phyloP scores from a whole-genome alignment of 2,888 invertebrate genomes.

The Spodoptera exigua region DNA sequence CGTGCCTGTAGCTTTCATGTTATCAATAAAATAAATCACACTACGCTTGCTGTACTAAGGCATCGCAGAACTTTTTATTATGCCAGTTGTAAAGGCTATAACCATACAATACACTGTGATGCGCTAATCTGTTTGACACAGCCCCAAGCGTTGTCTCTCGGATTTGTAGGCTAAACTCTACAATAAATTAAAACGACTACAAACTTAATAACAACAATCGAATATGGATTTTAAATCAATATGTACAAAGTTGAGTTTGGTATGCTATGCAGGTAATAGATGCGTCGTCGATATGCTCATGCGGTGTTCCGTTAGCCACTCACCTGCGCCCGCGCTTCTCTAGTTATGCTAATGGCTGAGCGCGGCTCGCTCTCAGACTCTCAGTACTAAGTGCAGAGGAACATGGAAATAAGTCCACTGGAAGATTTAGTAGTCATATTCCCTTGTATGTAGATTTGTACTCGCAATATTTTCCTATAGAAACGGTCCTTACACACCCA shows the following conservation, averaged over 20 bases:
- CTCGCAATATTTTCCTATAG: slow-evolving; percentile 52
- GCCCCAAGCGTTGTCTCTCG: slow-evolving; percentile 75
- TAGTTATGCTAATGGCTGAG: slow-evolving; percentile 86
- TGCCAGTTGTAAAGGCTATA: slow-evolving; percentile 74
- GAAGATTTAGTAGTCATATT: slow-evolving; percentile 65
- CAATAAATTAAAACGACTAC: slow-evolving; percentile 71
- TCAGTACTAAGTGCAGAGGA: slow-evolving; percentile 70
- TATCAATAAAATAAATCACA: slow-evolving; percentile 76
- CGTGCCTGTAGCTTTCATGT: slow-evolving; percentile 74
- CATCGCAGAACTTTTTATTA: slow-evolving; percentile 72
- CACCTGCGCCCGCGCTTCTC: slow-evolving; percentile 87
- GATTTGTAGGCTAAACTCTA: slow-evolving; percentile 74
- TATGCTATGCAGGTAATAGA: slow-evolving; percentile 68
- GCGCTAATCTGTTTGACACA: slow-evolving; percentile 80
- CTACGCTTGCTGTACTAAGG: slow-evolving; percentile 62
- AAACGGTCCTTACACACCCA: slow-evolving; percentile 47
- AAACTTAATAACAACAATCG: slow-evolving; percentile 48
- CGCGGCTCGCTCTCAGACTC: slow-evolving; percentile 74
- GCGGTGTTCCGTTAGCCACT: slow-evolving; percentile 84
- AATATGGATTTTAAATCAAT: slow-evolving; percentile 69
- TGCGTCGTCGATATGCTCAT: slow-evolving; percentile 77
- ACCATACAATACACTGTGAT: slow-evolving; percentile 79
- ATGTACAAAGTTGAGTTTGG: slow-evolving; percentile 73
- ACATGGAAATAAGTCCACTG: slow-evolving; percentile 70
- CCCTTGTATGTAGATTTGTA: slow-evolving; percentile 60